Conservation (phyloP, 1,140 invertebrate species). For the Arion vulgaris region DNA sequence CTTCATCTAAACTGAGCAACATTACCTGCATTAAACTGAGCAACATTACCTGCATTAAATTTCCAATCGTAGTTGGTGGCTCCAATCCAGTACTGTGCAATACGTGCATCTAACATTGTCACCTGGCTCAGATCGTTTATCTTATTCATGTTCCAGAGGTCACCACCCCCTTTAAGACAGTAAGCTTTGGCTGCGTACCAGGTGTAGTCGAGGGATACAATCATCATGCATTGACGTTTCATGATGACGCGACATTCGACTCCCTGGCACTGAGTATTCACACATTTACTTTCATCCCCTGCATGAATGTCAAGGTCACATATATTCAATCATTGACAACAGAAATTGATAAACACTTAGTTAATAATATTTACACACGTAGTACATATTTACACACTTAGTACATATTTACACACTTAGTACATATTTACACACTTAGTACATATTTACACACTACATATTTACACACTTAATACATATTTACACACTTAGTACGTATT, state of each 20-base stretch:
- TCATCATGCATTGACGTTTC: neutral
- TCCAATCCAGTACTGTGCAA: slow-evolving; percentile 23
- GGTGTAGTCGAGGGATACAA: neutral
- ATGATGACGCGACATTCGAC: neutral
- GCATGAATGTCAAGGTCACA: neutral
- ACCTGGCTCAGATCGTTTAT: slow-evolving; percentile 13
- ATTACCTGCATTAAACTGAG: slow-evolving; percentile 30
- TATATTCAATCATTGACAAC: neutral
- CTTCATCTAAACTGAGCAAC: too few relatives aligned
- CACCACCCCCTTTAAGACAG: neutral
- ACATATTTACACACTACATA: too few relatives aligned
- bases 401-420: neutral
- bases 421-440: too few relatives aligned
- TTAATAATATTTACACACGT: neutral
- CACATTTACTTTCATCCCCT: neutral
- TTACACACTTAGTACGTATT: too few relatives aligned
- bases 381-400: neutral
- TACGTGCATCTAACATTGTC: neutral
- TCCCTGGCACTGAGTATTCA: neutral
- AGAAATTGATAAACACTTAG: neutral
- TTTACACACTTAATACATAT: too few relatives aligned
- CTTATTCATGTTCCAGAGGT: slow-evolving; percentile 22
- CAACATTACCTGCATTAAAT: slow-evolving; percentile 28
- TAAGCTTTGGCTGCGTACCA: slow-evolving; percentile 27
- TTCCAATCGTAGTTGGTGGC: slow-evolving; percentile 23